Evolutionary conservation across 1,140 invertebrate genomes (phyloP).

Genomic region (Mactra quadrangularis): DNA sequence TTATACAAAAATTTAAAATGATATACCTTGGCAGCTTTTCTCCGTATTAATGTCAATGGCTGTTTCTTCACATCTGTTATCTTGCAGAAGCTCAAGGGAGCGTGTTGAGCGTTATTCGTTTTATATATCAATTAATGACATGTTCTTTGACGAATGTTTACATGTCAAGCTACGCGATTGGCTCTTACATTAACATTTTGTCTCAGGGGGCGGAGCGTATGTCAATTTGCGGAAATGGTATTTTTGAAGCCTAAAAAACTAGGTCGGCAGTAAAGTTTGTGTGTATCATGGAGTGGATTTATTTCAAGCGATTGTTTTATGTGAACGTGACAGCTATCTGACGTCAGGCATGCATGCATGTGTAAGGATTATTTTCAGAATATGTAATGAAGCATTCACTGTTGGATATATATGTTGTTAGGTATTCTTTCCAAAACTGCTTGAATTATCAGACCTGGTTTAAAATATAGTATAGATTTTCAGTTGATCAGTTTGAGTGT

Average conservation of each 20-base stretch:
- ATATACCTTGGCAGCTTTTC: constrained; percentile 14
- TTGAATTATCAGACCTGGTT: constrained; percentile 22
- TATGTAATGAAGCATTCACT: constrained; percentile 21
- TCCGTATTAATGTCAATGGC: constrained; percentile 20
- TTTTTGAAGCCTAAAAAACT: constrained; percentile 26
- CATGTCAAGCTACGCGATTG: constrained; percentile 13
- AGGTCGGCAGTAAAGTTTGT: constrained; percentile 47
- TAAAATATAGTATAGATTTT: constrained; percentile 34
- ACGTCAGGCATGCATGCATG: constrained; percentile 33
- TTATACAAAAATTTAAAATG: too few species aligned
- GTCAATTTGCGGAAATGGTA: constrained; percentile 29
- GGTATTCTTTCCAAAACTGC: constrained; percentile 6
- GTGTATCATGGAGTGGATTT: constrained; percentile 18
- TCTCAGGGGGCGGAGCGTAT: constrained; percentile 31
- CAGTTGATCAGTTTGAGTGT: constrained; percentile 1
- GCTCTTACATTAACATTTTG: background rate
- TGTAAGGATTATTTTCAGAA: constrained; percentile 10
- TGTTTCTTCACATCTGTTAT: constrained; percentile 28
- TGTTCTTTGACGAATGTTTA: constrained; percentile 43
- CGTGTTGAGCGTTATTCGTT: constrained; percentile 37
- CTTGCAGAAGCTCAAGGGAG: constrained; percentile 27
- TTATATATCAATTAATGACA: constrained; percentile 51
- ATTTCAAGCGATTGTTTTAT: constrained; percentile 31
- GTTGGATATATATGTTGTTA: constrained; percentile 15
- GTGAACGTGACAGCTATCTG: constrained; percentile 3